Evolutionary conservation across 2,888 invertebrate genomes (phyloP).

Genomic region (Crocallis elinguaria): DNA sequence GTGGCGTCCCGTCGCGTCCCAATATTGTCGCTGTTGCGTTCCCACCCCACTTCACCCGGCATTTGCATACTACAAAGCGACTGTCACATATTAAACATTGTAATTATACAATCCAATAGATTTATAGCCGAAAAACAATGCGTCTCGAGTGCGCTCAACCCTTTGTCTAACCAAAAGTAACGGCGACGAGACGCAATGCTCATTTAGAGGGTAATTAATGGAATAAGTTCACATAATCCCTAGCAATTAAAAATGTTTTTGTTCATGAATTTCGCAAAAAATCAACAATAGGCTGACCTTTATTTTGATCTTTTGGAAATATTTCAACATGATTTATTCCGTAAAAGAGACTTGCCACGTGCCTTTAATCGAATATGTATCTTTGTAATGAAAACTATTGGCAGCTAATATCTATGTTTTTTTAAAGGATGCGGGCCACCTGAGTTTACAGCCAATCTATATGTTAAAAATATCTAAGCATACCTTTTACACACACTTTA

Average conservation of each 20-base stretch:
- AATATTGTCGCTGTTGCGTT: conserved; percentile 66
- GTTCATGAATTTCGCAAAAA: conserved; percentile 48
- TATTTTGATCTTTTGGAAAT: conserved; percentile 36
- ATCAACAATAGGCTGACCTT: conserved; percentile 61
- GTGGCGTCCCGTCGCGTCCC: conserved; percentile 72
- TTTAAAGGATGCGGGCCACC: conserved; percentile 35
- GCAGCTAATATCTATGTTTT: not conserved
- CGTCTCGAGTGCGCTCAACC: conserved; percentile 63
- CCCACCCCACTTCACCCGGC: conserved; percentile 75
- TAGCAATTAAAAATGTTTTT: conserved; percentile 68
- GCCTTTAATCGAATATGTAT: not conserved
- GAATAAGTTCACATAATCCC: conserved; percentile 76
- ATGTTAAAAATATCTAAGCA: conserved; percentile 29
- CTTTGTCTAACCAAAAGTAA: conserved; percentile 63
- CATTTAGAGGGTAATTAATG: conserved; percentile 82
- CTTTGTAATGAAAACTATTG: too few relatives aligned
- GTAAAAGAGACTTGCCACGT: conserved; percentile 1
- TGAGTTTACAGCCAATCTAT: conserved; percentile 20
- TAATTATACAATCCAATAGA: conserved; percentile 79
- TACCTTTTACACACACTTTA: conserved; percentile 22
- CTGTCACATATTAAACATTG: conserved; percentile 80
- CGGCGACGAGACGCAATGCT: conserved; percentile 65
- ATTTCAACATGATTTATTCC: conserved; percentile 24
- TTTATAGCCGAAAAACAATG: conserved; percentile 81
- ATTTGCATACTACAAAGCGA: conserved; percentile 81